These are phyloP conservation scores for Penaeus japonicus DNA, from an alignment of 1,140 invertebrate genomes.

Conservation along the genomic window DNA sequence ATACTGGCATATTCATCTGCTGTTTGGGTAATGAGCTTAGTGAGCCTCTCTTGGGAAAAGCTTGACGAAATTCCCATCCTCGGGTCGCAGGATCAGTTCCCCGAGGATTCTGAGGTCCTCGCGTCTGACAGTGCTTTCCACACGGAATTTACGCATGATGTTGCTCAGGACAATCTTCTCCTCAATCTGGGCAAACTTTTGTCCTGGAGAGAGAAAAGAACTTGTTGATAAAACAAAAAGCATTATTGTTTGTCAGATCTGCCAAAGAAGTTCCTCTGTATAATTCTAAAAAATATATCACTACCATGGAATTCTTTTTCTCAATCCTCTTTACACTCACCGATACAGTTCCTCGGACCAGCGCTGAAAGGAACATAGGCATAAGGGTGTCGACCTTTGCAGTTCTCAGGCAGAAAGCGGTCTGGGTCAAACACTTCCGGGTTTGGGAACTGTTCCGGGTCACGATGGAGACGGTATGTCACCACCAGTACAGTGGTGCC, in stretches of 20 bases:
- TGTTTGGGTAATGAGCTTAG: neutral
- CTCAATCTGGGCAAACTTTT: slow-evolving; percentile 88
- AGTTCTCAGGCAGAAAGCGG: slow-evolving; percentile 85
- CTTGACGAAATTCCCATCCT: slow-evolving; percentile 29
- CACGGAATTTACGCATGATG: slow-evolving; percentile 79
- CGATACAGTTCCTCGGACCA: slow-evolving; percentile 85
- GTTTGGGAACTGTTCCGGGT: slow-evolving; percentile 80
- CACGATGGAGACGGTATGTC: slow-evolving; percentile 77
- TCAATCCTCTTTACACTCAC: slow-evolving; percentile 56
- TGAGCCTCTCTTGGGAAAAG: neutral
- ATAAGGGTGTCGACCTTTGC: slow-evolving; percentile 66
- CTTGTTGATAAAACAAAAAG: neutral
- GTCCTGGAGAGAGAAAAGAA: slow-evolving; percentile 60
- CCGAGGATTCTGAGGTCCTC: slow-evolving; percentile 48
- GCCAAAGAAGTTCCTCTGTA: neutral
- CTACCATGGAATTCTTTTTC: neutral
- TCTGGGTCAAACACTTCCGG: slow-evolving; percentile 89
- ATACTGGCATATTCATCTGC: no score
- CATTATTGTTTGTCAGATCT: neutral
- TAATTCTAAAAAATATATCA: no score
- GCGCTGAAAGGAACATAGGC: slow-evolving; percentile 71
- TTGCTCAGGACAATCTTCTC: slow-evolving; percentile 85
- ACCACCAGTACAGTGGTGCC: slow-evolving; percentile 75
- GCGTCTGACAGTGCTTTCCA: slow-evolving; percentile 65
- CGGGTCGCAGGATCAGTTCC: slow-evolving; percentile 48